These are phyloP conservation scores for Acronicta alni DNA, from an alignment of 2,888 invertebrate species.

Conservation along the genomic window DNA sequence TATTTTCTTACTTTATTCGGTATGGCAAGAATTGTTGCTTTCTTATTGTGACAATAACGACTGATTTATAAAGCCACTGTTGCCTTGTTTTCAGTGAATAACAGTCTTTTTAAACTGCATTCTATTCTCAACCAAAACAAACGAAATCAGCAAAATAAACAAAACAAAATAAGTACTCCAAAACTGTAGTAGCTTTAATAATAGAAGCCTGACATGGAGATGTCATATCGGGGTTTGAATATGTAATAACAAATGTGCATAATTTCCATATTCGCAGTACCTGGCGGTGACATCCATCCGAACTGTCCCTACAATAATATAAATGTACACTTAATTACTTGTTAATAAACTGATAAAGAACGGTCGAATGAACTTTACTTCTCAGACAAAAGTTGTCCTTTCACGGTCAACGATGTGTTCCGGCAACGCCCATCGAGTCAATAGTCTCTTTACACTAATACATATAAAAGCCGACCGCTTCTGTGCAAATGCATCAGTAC, in stretches of 20 bases:
- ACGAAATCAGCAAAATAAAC: background rate
- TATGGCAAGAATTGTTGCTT: too few relatives aligned
- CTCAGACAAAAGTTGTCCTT: constrained; percentile 73
- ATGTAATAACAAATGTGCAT: constrained; percentile 34
- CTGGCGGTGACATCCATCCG: constrained; percentile 37
- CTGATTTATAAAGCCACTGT: too few relatives aligned
- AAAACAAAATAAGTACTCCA: constrained; percentile 24
- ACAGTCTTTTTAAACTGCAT: background rate
- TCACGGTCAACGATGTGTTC: constrained; percentile 76
- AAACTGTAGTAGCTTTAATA: constrained; percentile 20
- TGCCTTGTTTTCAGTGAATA: too few relatives aligned
- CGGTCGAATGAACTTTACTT: constrained; percentile 55
- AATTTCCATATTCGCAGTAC: constrained; percentile 29
- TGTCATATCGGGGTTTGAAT: constrained; percentile 21
- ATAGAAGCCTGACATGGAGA: constrained; percentile 32
- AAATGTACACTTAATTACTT: constrained; percentile 27
- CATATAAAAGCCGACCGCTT: constrained; percentile 69
- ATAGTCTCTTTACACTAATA: constrained; percentile 58
- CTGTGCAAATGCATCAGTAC: constrained; percentile 70
- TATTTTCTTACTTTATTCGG: too few relatives aligned
- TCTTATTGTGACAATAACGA: too few relatives aligned
- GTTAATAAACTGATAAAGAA: constrained; percentile 40
- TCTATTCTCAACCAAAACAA: background rate
- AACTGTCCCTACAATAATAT: constrained; percentile 24
- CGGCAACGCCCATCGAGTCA: constrained; percentile 67